Base-by-base conservation (phyloP, 2,888 invertebrate species). In the Lasius fuliginosus region DNA sequence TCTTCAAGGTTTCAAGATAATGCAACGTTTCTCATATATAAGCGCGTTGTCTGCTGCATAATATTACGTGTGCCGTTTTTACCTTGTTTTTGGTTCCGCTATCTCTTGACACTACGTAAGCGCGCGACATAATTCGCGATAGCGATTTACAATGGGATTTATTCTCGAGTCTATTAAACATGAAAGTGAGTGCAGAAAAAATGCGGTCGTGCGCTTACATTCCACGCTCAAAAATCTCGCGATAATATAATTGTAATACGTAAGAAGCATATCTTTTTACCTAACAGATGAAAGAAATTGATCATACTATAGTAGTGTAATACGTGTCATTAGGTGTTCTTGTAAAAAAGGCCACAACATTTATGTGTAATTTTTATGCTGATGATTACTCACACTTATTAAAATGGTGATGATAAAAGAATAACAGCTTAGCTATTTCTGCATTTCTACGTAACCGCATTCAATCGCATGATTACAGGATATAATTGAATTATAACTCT, bases 1-100 rank as follows among this genome's bases (percentile, higher is more conserved):
- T n/a, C 56, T 60, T 60, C 73, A 71, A 79, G 23, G 73, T 49
- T 60, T 23, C 11, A 33, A 58, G 36, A 46, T 81, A 81, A 81
- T 73, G 33, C 58, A 79, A 60, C 9, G 79, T 81, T 81, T 60
- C 58, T 79, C 33, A 79, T n/a, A 53, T 53, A 12, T 46, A 69
- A 79, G 12, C 18, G 12, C 46, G 46, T 23, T 69, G 11, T 18
- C n/a, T 12, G 53, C 53, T 53, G 49, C 15, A 11, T 33, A 60
- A 60, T n/a, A 12, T 71, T 58, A 60, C 42, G 58, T 23, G 2
- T 36, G 33, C n/a, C 60, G 27, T 46, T 77, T 46, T 79, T 77
- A 36, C 65, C 30, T 79, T 18, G 42, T 18, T 58, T 69, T 58
- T 58, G 42, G 40, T 69, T 76, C 23, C 27, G n/a, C 36, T 73